Evolutionary conservation across 2,113 vertebrate genomes (phyloP).

Genomic region (Natator depressus): DNA sequence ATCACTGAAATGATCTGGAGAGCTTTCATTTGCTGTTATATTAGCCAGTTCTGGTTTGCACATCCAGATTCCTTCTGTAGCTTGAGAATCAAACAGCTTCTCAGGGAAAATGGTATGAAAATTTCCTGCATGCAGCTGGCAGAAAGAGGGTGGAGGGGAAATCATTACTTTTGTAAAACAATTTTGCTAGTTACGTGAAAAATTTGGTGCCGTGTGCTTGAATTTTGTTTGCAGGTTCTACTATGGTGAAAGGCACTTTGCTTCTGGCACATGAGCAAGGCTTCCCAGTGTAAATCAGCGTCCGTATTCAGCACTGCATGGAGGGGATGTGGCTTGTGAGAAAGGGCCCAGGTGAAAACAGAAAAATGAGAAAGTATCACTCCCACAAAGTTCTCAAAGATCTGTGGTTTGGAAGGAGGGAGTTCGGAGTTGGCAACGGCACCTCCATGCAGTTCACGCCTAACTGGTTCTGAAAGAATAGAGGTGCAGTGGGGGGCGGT

Average conservation of each 20-base stretch:
- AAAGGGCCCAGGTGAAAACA: not conserved
- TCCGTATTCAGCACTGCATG: not conserved
- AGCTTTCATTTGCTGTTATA: not conserved
- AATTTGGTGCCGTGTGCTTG: not conserved
- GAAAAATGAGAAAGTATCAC: not conserved
- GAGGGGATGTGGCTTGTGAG: not conserved
- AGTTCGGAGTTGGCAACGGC: rapidly evolving
- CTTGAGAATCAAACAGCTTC: not conserved
- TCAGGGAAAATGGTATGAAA: not conserved
- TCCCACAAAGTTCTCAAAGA: not conserved
- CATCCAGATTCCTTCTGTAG: not conserved
- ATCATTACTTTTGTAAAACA: not conserved
- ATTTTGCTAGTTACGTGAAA: not conserved
- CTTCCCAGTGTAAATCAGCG: not conserved
- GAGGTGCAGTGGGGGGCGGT: rapidly evolving
- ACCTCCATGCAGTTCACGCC: rapidly evolving
- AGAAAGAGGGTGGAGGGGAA: not conserved
- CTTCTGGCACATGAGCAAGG: not conserved
- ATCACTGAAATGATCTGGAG: not conserved
- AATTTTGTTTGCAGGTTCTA: not conserved
- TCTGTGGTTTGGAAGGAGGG: not conserved
- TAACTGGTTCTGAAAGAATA: not conserved
- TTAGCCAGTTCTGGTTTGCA: not conserved
- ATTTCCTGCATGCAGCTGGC: rapidly evolving
- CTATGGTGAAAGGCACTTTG: rapidly evolving